These are phyloP conservation scores for Eupithecia tripunctaria DNA, from an alignment of 2,888 invertebrate species.

Conservation along the genomic window DNA sequence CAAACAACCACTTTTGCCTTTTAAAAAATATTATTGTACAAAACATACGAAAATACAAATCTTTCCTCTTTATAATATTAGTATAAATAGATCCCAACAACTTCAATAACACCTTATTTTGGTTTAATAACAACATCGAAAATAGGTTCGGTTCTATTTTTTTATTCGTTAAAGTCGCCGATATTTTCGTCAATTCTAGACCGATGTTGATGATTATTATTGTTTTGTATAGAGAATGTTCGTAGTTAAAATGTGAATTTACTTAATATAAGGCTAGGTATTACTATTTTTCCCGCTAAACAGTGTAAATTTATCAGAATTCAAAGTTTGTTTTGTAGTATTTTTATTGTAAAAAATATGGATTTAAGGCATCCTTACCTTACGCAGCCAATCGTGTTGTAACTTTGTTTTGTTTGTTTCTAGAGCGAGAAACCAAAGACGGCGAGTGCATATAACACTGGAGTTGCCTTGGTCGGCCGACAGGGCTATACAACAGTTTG, in stretches of 20 bases:
- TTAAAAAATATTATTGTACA: no score
- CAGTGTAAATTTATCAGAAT: not conserved
- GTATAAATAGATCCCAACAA: not conserved
- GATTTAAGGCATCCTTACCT: not conserved
- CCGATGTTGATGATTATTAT: not conserved
- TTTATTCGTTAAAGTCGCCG: not conserved
- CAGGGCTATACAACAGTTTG: slow-evolving; percentile 99
- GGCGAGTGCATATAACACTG: slow-evolving; percentile 98
- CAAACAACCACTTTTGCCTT: no score
- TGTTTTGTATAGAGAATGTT: not conserved
- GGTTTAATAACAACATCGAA: not conserved
- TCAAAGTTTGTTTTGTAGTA: not conserved
- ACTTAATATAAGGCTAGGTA: no score
- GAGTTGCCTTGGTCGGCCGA: slow-evolving; percentile 99
- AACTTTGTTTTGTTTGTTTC: not conserved
- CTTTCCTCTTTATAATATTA: no score
- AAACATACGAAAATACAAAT: no score
- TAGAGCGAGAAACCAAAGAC: slow-evolving; percentile 95
- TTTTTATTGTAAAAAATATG: not conserved
- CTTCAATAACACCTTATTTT: not conserved
- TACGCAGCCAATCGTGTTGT: not conserved
- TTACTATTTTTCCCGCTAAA: not conserved
- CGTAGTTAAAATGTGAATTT: no score
- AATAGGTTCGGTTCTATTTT: not conserved
- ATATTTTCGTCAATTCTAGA: not conserved